A percentile compares a stretch with the other conserved stretches of the same genome.
phyloP scores from a whole-genome alignment of 2,797 vertebrate genomes.

The Periophthalmus magnuspinnatus region DNA sequence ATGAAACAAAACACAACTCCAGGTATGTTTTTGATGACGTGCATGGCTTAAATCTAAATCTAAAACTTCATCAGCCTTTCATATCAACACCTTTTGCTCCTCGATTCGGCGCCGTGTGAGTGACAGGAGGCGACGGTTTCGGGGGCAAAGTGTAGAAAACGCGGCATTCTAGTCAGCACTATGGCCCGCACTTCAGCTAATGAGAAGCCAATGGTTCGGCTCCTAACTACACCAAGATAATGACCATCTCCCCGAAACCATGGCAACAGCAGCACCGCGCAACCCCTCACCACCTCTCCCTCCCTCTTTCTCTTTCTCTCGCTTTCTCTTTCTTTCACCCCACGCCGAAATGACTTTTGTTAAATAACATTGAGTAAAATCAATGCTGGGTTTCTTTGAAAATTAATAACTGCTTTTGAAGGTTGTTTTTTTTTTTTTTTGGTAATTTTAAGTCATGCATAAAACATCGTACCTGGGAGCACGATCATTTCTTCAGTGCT shows the following conservation, averaged over 20 bases:
- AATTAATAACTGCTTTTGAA: constrained; percentile 57
- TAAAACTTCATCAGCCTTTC: not conserved
- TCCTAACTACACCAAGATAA: constrained; percentile 78
- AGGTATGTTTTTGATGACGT: no score
- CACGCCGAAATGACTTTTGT: constrained; percentile 40
- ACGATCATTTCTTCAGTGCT: constrained; percentile 60
- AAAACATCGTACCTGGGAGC: constrained; percentile 71
- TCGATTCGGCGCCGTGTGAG: constrained; percentile 36
- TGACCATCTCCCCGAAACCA: constrained; percentile 78
- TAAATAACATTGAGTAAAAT: constrained; percentile 53
- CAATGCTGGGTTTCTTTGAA: constrained; percentile 63
- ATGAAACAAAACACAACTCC: no score
- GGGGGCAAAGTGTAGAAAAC: constrained; percentile 44
- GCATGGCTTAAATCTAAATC: no score
- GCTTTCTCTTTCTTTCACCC: constrained; percentile 18
- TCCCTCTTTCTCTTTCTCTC: constrained; percentile 17
- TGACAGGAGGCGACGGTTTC: constrained; percentile 39
- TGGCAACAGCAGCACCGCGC: constrained; percentile 73
- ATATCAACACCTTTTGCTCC: not conserved
- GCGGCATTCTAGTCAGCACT: constrained; percentile 70
- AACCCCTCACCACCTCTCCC: constrained; percentile 23
- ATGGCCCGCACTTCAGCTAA: constrained; percentile 78
- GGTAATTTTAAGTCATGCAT: constrained; percentile 53
- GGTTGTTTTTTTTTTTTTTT: no score
- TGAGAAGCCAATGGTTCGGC: constrained; percentile 77